phyloP scores from a whole-genome alignment of 2,113 vertebrate genomes.

The Nycticebus coucang region DNA sequence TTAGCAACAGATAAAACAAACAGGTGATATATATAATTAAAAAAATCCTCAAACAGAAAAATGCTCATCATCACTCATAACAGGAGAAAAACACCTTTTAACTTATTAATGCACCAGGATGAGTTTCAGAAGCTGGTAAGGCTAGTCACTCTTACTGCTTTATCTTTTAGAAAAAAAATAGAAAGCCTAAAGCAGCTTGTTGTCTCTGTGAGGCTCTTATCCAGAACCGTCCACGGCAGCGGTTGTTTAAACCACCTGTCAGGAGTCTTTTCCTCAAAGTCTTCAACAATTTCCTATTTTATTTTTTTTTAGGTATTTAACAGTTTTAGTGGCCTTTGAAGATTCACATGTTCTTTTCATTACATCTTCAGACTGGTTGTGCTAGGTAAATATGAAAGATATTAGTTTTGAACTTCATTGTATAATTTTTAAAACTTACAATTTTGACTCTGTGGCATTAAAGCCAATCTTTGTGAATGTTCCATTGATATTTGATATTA shows the following conservation, averaged over 20 bases:
- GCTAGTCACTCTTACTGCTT: neutral
- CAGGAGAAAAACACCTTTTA: neutral
- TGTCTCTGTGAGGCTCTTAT: neutral
- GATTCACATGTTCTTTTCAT: neutral
- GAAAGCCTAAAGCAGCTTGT: neutral
- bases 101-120: neutral
- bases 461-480: neutral
- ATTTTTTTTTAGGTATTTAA: neutral
- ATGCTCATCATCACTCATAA: neutral
- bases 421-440: too few relatives aligned
- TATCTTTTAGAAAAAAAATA: neutral
- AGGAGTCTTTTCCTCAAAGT: neutral
- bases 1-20: neutral
- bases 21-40: neutral
- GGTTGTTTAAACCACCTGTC: neutral
- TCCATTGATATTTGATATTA: neutral
- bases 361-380: neutral
- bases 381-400: neutral
- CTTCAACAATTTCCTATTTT: neutral
- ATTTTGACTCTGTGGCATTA: neutral
- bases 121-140: neutral
- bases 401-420: neutral
- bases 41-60: neutral
- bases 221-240: neutral
- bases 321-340: neutral